Conservation (phyloP, 2,888 invertebrate species). For the Andrena bucephala region DNA sequence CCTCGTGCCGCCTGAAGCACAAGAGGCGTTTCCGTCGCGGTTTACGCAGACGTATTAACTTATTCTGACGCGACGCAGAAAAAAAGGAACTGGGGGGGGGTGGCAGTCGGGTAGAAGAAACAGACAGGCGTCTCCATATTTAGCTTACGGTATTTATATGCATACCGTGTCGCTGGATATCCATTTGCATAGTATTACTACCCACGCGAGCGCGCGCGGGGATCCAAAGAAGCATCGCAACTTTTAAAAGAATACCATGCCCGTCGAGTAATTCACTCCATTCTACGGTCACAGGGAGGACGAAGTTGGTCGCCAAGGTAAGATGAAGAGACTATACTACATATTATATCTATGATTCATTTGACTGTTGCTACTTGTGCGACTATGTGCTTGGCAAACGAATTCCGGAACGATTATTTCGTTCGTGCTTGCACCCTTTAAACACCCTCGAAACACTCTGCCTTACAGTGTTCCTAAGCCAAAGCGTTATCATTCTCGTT, state of each 20-base stretch:
- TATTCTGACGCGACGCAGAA: constrained; percentile 65
- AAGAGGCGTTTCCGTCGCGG: constrained; percentile 66
- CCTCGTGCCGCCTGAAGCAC: constrained; percentile 35
- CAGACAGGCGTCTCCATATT: constrained; percentile 48
- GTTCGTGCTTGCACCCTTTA: no score
- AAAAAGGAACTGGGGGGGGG: constrained; percentile 23
- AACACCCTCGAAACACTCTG: no score
- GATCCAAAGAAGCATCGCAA: not conserved
- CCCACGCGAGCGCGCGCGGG: not conserved
- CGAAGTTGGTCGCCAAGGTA: no score
- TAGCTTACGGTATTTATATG: constrained; percentile 57
- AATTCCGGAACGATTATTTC: no score
- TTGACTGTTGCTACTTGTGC: no score
- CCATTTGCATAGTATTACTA: constrained; percentile 64
- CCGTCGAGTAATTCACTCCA: not conserved
- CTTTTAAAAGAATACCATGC: not conserved
- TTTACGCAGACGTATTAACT: constrained; percentile 75
- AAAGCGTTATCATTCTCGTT: not conserved
- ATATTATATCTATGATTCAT: no score
- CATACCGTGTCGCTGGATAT: constrained; percentile 58
- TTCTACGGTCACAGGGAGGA: no score
- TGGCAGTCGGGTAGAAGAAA: constrained; percentile 21
- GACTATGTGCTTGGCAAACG: no score
- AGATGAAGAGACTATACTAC: no score
- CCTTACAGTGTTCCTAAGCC: no score